These are phyloP conservation scores for Megamerina dolium DNA, from an alignment of 2,888 invertebrate species.

Conservation along the genomic window DNA sequence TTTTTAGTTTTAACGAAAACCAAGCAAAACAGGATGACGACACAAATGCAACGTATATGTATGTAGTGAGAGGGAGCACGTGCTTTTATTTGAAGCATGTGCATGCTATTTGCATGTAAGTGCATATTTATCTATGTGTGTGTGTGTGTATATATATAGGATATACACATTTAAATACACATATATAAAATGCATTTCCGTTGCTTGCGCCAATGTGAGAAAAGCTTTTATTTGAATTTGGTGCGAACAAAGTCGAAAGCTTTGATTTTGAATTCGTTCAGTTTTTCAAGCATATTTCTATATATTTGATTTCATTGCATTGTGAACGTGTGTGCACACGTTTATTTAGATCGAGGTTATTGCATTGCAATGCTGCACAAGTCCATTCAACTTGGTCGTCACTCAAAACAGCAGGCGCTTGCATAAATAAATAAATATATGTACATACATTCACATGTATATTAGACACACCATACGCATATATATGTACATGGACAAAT, in stretches of 20 bases:
- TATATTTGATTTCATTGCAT: not conserved
- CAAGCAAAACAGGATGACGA: too few relatives aligned
- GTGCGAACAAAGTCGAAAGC: slow-evolving; percentile 18
- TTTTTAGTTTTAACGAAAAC: too few relatives aligned
- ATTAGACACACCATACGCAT: too few relatives aligned
- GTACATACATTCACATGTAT: too few relatives aligned
- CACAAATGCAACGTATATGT: too few relatives aligned
- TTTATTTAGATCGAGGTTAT: slow-evolving; percentile 49
- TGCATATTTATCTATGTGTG: slow-evolving; percentile 4
- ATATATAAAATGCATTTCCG: slow-evolving; percentile 21
- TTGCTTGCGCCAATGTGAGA: slow-evolving; percentile 12
- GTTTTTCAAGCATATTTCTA: not conserved
- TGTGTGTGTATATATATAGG: slow-evolving; percentile 3
- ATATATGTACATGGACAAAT: too few relatives aligned
- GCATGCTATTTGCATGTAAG: not conserved
- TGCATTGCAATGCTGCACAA: slow-evolving; percentile 45
- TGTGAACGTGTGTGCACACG: slow-evolving; percentile 20
- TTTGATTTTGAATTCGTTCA: not conserved
- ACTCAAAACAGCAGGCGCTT: not conserved
- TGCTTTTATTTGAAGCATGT: too few relatives aligned
- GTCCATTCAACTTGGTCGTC: slow-evolving; percentile 21
- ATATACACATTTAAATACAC: slow-evolving; percentile 1
- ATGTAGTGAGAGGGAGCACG: too few relatives aligned
- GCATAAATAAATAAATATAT: not conserved
- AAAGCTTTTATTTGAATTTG: too few relatives aligned